A percentile compares a stretch with the other conserved stretches of the same genome.
phyloP scores from a whole-genome alignment of 2,888 invertebrate species.

The Ophion slaviceki region DNA sequence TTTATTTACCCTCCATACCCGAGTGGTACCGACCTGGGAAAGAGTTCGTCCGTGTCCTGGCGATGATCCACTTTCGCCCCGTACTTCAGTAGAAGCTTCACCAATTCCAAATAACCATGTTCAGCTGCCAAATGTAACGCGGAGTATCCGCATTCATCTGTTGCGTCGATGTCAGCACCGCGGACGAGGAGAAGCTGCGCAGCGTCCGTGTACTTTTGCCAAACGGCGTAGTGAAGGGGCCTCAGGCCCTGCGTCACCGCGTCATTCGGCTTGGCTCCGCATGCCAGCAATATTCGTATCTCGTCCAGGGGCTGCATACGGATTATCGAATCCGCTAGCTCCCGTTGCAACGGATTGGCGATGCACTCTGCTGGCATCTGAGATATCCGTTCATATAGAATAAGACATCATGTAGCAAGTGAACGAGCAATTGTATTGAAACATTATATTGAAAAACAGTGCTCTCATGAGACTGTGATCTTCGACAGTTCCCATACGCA shows the following conservation, averaged over 20 bases:
- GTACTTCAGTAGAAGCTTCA: slow-evolving; percentile 89
- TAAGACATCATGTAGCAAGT: no score
- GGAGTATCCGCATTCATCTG: slow-evolving; percentile 96
- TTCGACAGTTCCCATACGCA: no score
- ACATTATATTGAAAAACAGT: no score
- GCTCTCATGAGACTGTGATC: no score
- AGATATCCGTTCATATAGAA: slow-evolving; percentile 1
- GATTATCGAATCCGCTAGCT: slow-evolving; percentile 95
- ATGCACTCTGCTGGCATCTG: slow-evolving; percentile 91
- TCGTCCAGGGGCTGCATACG: slow-evolving; percentile 94
- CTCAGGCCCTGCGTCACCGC: slow-evolving; percentile 94
- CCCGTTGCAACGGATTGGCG: slow-evolving; percentile 91
- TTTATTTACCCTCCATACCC: no score
- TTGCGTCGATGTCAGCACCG: slow-evolving; percentile 92
- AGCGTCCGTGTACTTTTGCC: slow-evolving; percentile 93
- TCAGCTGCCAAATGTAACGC: slow-evolving; percentile 96
- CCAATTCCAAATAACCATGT: slow-evolving; percentile 90
- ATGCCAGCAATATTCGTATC: slow-evolving; percentile 92
- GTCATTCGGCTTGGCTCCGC: slow-evolving; percentile 93
- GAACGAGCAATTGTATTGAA: no score
- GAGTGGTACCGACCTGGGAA: slow-evolving; percentile 83
- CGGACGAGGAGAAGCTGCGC: slow-evolving; percentile 91
- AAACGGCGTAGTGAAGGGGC: slow-evolving; percentile 96
- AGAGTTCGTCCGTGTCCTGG: slow-evolving; percentile 89
- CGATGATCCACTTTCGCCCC: slow-evolving; percentile 93